A percentile compares a stretch with the other conserved stretches of the same genome.
Conservation (phyloP, 1,140 invertebrate species). For the Trypoxylus dichotomus region DNA sequence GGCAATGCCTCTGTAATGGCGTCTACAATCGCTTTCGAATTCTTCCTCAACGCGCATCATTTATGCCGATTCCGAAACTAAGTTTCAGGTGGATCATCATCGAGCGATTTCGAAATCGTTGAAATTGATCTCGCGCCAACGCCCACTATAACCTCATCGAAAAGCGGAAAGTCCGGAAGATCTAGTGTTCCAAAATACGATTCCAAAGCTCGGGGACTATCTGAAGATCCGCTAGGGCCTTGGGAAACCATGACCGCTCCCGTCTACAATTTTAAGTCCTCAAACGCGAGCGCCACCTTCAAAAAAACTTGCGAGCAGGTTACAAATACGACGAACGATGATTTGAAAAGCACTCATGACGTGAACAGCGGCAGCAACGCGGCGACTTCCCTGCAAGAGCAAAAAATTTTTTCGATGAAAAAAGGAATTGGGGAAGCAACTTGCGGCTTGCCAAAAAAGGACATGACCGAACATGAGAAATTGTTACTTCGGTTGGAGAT, state of each 20-base stretch:
- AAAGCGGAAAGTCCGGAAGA: background rate
- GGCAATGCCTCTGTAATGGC: too few relatives aligned
- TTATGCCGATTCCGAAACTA: too few relatives aligned
- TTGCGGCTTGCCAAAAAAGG: conserved; percentile 44
- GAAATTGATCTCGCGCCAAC: background rate
- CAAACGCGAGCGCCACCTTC: background rate
- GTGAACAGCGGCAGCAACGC: background rate
- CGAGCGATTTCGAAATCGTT: background rate
- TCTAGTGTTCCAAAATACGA: background rate
- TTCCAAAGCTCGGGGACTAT: conserved; percentile 38
- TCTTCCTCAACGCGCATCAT: too few relatives aligned
- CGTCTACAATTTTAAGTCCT: background rate
- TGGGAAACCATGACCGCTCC: conserved; percentile 35
- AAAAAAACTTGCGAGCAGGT: background rate
- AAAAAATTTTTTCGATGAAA: too few relatives aligned
- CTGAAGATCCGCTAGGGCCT: conserved; percentile 38
- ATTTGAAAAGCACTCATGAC: background rate
- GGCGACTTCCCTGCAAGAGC: too few relatives aligned
- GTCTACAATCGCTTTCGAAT: too few relatives aligned
- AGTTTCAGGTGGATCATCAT: background rate
- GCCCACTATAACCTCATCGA: background rate
- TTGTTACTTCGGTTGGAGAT: conserved; percentile 37
- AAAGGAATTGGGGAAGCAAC: background rate
- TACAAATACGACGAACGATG: background rate
- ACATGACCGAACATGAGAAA: conserved; percentile 57